phyloP scores from a whole-genome alignment of 2,888 invertebrate species.

The Noctua janthe region DNA sequence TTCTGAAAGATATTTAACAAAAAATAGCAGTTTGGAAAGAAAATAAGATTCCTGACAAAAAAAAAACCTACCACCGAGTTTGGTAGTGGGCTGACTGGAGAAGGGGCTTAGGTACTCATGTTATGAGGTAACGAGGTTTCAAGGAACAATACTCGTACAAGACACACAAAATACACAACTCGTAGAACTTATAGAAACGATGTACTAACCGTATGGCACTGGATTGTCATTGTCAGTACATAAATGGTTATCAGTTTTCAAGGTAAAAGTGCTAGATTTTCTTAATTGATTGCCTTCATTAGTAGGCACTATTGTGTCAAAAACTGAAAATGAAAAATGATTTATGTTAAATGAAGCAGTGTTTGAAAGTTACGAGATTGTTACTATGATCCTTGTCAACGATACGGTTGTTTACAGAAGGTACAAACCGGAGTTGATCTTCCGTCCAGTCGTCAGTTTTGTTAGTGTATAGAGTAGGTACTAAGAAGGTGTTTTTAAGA shows the following conservation, averaged over 20 bases:
- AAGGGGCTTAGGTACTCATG: background rate
- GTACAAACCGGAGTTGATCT: too few species aligned
- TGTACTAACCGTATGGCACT: constrained; percentile 56
- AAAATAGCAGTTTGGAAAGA: too few species aligned
- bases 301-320: constrained; percentile 15
- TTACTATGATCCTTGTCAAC: background rate
- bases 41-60: background rate
- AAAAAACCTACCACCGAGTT: background rate
- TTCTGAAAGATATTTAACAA: constrained; percentile 31
- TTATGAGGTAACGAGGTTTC: background rate
- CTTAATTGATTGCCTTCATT: constrained; percentile 1
- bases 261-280: background rate
- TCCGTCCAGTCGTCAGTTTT: too few species aligned
- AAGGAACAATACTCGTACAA: background rate
- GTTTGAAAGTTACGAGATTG: background rate
- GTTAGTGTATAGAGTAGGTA: too few species aligned
- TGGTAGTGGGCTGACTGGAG: background rate
- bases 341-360: background rate
- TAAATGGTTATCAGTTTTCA: constrained; percentile 6
- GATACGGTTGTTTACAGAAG: background rate
- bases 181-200: background rate
- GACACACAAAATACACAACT: background rate
- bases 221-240: background rate
- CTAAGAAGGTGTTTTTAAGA: too few species aligned
- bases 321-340: constrained; percentile 30